phyloP scores from a whole-genome alignment of 2,113 vertebrate genomes.

The Athene cunicularia region DNA sequence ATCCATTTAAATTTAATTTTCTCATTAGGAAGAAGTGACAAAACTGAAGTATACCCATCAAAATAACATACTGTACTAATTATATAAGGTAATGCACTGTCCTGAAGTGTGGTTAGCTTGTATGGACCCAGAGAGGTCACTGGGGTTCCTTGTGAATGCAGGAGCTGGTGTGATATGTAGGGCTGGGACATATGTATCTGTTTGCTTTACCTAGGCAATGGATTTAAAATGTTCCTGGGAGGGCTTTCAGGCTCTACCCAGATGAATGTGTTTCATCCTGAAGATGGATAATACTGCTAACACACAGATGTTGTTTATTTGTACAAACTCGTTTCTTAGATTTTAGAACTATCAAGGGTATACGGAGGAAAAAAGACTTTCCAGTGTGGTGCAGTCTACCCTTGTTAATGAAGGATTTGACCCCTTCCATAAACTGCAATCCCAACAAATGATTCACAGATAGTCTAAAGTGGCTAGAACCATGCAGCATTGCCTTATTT shows the following conservation, averaged over 20 bases:
- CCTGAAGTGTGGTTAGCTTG: not conserved
- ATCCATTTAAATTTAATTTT: not conserved
- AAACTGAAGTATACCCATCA: not conserved
- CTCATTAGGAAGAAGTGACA: not conserved
- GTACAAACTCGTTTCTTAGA: constrained; percentile 28
- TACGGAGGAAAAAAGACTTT: not conserved
- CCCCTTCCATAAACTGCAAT: constrained; percentile 21
- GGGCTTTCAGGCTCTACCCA: constrained; percentile 26
- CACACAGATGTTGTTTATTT: constrained; percentile 62
- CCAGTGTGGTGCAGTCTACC: not conserved
- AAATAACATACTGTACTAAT: not conserved
- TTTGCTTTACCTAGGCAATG: constrained; percentile 24
- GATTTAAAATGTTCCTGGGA: constrained; percentile 13
- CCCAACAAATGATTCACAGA: constrained; percentile 43
- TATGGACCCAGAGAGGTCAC: not conserved
- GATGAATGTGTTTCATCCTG: constrained; percentile 11
- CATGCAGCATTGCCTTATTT: not conserved
- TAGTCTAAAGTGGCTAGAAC: not conserved
- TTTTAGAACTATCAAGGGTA: constrained; percentile 26
- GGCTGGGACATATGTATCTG: not conserved
- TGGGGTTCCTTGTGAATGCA: not conserved
- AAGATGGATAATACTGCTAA: constrained; percentile 33
- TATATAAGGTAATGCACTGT: not conserved
- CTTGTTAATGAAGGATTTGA: not conserved
- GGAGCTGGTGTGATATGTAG: not conserved